phyloP scores from a whole-genome alignment of 2,797 vertebrate genomes.

The Argyrosomus regius region DNA sequence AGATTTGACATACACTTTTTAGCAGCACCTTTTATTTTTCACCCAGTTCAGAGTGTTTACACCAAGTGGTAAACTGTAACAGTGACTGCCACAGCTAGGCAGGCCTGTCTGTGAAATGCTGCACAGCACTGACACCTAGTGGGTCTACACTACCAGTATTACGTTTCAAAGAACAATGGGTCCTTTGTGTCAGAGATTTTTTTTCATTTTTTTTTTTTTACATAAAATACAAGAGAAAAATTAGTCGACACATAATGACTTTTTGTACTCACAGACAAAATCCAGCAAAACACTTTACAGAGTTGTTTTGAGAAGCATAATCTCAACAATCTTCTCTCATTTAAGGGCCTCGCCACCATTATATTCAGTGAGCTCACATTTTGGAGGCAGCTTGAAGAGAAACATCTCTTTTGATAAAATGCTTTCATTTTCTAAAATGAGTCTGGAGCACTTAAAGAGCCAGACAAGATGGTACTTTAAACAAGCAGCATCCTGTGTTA shows the following conservation, averaged over 20 bases:
- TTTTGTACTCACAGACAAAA: conserved; percentile 1
- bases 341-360: neutral
- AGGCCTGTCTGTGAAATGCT: conserved; percentile 28
- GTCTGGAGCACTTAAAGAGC: neutral
- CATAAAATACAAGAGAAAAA: neutral
- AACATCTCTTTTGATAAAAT: conserved; percentile 15
- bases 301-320: conserved; percentile 17
- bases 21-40: neutral
- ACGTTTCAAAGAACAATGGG: conserved; percentile 62
- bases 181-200: conserved; percentile 60
- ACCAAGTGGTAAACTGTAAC: neutral
- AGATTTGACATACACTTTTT: neutral
- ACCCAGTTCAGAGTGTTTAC: neutral
- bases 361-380: neutral
- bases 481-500: conserved; percentile 12
- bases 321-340: conserved; percentile 18
- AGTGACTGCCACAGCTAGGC: neutral
- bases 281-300: neutral
- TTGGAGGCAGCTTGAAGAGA: conserved; percentile 6
- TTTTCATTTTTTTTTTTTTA: neutral
- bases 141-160: conserved; percentile 50
- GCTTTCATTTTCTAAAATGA: conserved; percentile 33
- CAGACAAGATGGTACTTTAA: conserved; percentile 14
- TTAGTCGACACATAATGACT: neutral
- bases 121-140: conserved; percentile 71